Base-by-base conservation (phyloP, 2,113 vertebrate genomes). In the Gasterosteus nipponicus region DNA sequence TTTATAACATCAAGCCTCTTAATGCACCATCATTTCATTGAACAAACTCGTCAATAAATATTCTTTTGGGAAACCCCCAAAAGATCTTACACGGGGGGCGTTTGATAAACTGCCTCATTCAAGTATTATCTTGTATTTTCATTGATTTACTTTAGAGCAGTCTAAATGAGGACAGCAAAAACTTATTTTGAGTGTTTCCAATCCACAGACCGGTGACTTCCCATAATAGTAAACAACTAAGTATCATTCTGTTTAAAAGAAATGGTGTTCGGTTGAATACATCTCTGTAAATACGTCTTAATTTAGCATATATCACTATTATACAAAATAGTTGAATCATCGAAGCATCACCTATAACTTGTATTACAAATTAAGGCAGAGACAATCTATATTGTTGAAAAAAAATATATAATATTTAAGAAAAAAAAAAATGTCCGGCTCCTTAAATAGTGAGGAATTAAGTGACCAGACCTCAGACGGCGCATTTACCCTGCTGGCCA, bases 11-110 rank as follows among this genome's bases (percentile, higher is more conserved):
- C 82, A 79, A 73, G 22, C 73, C 89, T 91, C 49, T 81, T 59
- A 82, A 51, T 69, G 53, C 86, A 94, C 89, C 91, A 93, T 92
- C 76, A 89, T 73, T 81, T 90, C 84, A 93, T 93, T 95, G 89
- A 90, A 73, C 80, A 85, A 80, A 69, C 29, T 42, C 0, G 7
- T 63, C 54, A 80, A 73, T 42, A 73, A 86, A 92, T 91, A 89
- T 84, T 89, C 86, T 92, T 77, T 84, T 41, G 58, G 63, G 77
- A 77, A 33, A 61, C 14, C 26, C 53, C 74, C 60, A 33, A 46
- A 85, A 69, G 60, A 83, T 71, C 77, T 66, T 88, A 69, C 81
- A 56, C 89, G 83, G 82, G 89, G 89, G 84, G 82, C 65, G 22
- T 82, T 47, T 16, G 5, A 77, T 62, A 29, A 19, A 81, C 60